Evolutionary conservation across 2,888 invertebrate species (phyloP).

Genomic region (Scelioninae gen. 1): DNA sequence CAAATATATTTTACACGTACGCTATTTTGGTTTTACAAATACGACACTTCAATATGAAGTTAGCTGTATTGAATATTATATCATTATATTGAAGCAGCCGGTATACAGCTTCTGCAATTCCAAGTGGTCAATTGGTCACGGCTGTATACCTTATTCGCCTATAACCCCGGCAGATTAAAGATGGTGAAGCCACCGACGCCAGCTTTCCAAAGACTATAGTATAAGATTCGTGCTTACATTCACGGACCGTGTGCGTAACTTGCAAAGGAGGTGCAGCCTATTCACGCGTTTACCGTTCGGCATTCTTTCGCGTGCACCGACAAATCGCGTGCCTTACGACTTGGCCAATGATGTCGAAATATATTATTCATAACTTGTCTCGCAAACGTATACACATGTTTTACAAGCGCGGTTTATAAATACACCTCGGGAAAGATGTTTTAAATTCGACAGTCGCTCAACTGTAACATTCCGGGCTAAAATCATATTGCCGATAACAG

Average conservation of each 20-base stretch:
- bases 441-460: conserved; percentile 23
- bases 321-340: conserved; percentile 51
- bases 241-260: conserved; percentile 36
- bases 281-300: conserved; percentile 68
- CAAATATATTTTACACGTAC: no score
- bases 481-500: neutral
- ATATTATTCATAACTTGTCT: conserved; percentile 67
- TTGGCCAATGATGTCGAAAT: conserved; percentile 51
- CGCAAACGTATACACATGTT: conserved; percentile 44
- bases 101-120: conserved; percentile 34
- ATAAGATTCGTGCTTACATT: neutral
- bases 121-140: conserved; percentile 54
- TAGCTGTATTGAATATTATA: conserved; percentile 44
- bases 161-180: conserved; percentile 39
- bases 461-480: conserved; percentile 15
- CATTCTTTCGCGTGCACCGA: conserved; percentile 63
- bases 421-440: conserved; percentile 35
- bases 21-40: no score
- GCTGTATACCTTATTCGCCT: conserved; percentile 45
- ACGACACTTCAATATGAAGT: no score
- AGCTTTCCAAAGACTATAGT: no score
- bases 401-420: conserved; percentile 64
- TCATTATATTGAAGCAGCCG: conserved; percentile 37
- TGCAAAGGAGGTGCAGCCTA: conserved; percentile 49
- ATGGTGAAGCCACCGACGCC: neutral